Percentiles rank a stretch among this genome's conserved stretches.
Evolutionary conservation across 1,140 invertebrate genomes (phyloP).

Genomic region (Pogonomyrmex californicus): DNA sequence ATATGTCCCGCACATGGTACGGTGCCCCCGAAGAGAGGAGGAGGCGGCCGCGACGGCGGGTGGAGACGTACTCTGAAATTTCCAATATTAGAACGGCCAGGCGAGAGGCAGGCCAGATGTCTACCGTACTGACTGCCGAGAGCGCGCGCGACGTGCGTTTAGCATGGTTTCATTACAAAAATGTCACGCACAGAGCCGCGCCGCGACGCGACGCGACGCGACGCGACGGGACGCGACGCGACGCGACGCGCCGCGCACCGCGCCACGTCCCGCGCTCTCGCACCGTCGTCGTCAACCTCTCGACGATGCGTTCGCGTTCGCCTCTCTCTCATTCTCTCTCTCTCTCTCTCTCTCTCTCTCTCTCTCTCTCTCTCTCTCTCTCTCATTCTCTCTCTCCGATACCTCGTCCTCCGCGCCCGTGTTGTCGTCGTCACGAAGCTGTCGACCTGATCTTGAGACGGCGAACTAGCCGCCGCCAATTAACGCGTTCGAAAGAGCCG

Average conservation of each 20-base stretch:
- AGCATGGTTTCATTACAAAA: slow-evolving; percentile 85
- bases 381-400: not conserved
- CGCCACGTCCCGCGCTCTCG: slow-evolving; percentile 60
- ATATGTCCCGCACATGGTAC: slow-evolving; percentile 85
- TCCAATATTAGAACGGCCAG: slow-evolving; percentile 86
- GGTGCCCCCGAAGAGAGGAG: slow-evolving; percentile 76
- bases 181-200: slow-evolving; percentile 83
- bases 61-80: slow-evolving; percentile 79
- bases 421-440: slow-evolving; percentile 25
- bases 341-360: not conserved
- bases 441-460: slow-evolving; percentile 48
- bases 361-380: not conserved
- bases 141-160: slow-evolving; percentile 73
- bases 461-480: slow-evolving; percentile 36
- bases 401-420: too few relatives aligned
- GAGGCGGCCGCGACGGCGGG: slow-evolving; percentile 65
- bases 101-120: slow-evolving; percentile 85
- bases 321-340: not conserved
- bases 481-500: slow-evolving; percentile 15
- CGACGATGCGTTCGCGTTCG: slow-evolving; percentile 63
- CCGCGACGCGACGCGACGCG: slow-evolving; percentile 28
- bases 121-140: slow-evolving; percentile 78
- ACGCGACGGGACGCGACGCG: slow-evolving; percentile 12
- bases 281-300: slow-evolving; percentile 53
- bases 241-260: slow-evolving; percentile 32